These are phyloP conservation scores for Camponotus vicinus DNA, from an alignment of 1,140 invertebrate species.

Conservation along the genomic window DNA sequence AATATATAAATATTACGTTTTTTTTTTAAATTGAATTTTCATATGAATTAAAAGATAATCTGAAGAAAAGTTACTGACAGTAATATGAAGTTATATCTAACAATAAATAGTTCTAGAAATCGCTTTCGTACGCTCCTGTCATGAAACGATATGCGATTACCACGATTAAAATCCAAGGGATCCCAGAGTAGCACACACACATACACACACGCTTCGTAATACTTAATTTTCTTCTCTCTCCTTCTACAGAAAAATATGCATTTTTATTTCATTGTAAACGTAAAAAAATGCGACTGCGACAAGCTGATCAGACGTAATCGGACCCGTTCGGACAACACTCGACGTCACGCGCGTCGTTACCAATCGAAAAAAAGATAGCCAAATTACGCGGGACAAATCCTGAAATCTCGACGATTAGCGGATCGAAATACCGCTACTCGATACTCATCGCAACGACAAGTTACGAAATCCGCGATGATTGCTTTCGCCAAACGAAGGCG, in stretches of 20 bases:
- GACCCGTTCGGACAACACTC: not conserved
- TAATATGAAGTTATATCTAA: no score
- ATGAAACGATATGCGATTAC: not conserved
- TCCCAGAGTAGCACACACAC: no score
- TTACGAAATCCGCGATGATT: not conserved
- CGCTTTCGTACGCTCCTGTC: not conserved
- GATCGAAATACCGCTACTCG: no score
- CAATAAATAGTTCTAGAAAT: no score
- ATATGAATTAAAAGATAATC: no score
- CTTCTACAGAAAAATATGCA: not conserved
- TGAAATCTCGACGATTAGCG: not conserved
- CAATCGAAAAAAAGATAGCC: not conserved
- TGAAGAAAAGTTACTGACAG: no score
- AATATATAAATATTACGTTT: no score
- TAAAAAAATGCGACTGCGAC: not conserved
- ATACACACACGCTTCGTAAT: no score
- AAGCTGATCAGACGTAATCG: not conserved
- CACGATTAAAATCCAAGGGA: not conserved
- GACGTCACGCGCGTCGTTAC: not conserved
- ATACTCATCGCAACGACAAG: not conserved
- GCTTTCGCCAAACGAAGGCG: not conserved
- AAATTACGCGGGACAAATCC: constrained; percentile 45
- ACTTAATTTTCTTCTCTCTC: no score
- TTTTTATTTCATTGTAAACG: not conserved
- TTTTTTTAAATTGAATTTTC: no score